These are phyloP conservation scores for Calypte anna DNA, from an alignment of 2,113 vertebrate genomes.

Conservation along the genomic window DNA sequence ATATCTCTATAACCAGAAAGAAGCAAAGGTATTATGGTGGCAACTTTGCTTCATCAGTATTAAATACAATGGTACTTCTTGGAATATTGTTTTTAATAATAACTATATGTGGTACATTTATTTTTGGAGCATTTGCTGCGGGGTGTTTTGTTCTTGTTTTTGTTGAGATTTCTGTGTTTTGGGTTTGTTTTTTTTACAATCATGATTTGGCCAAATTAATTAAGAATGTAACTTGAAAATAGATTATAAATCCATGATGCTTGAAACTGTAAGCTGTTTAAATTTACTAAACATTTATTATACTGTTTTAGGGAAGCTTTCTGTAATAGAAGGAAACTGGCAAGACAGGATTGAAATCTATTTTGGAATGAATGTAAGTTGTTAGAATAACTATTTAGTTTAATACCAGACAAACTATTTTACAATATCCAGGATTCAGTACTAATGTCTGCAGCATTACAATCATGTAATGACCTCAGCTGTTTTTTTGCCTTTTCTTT, in stretches of 20 bases:
- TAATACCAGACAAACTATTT: background rate
- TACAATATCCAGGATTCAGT: background rate
- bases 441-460: background rate
- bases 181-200: conserved; percentile 11
- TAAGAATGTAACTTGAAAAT: conserved; percentile 68
- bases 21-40: conserved; percentile 63
- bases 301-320: background rate
- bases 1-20: conserved; percentile 62
- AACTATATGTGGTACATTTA: conserved; percentile 68
- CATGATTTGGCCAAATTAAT: conserved; percentile 24
- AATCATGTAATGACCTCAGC: background rate
- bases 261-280: conserved; percentile 23
- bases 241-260: conserved; percentile 41
- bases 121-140: conserved; percentile 66
- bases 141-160: background rate
- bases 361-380: background rate
- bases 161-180: background rate
- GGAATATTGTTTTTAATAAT: conserved; percentile 55
- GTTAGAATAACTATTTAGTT: background rate
- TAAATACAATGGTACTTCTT: conserved; percentile 71
- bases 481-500: background rate
- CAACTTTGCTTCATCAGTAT: conserved; percentile 78
- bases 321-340: background rate
- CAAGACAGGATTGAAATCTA: background rate
- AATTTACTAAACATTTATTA: background rate